phyloP scores from a whole-genome alignment of 2,113 vertebrate genomes.

The Chrysochloris asiatica region DNA sequence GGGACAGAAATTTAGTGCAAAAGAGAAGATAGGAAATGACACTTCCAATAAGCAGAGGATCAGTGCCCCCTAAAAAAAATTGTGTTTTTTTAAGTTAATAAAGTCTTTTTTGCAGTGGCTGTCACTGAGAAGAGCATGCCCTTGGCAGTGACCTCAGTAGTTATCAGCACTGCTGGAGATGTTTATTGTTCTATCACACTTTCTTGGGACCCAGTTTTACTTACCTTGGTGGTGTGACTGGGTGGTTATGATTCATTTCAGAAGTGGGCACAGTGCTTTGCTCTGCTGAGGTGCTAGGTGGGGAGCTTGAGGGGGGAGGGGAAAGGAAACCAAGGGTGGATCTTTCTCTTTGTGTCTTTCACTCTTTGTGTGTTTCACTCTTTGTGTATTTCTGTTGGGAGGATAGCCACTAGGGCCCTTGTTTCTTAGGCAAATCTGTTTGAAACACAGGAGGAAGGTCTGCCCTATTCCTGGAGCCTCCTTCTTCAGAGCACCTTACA shows the following conservation, averaged over 20 bases:
- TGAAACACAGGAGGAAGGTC: too few species aligned
- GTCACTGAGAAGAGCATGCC: background rate
- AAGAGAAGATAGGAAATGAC: background rate
- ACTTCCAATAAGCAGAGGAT: background rate
- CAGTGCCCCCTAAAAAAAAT: too few species aligned
- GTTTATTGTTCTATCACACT: conserved; percentile 50
- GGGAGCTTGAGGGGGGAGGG: rapidly evolving
- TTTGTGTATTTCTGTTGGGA: background rate
- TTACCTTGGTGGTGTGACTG: background rate
- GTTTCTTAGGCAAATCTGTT: rapidly evolving
- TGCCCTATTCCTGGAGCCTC: background rate
- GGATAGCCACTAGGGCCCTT: background rate
- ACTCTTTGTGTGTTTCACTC: too few species aligned
- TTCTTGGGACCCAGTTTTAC: conserved; percentile 48
- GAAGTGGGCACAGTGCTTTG: background rate
- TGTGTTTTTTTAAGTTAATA: background rate
- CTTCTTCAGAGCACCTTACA: background rate
- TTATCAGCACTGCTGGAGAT: conserved; percentile 49
- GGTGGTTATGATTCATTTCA: background rate
- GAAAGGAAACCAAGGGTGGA: rapidly evolving
- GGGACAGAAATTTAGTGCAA: background rate
- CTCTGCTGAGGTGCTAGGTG: background rate
- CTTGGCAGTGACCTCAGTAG: conserved; percentile 66
- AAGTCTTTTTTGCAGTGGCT: background rate
- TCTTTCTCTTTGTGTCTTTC: too few species aligned